phyloP scores from a whole-genome alignment of 1,140 invertebrate species.

The Trichonephila clavipes region DNA sequence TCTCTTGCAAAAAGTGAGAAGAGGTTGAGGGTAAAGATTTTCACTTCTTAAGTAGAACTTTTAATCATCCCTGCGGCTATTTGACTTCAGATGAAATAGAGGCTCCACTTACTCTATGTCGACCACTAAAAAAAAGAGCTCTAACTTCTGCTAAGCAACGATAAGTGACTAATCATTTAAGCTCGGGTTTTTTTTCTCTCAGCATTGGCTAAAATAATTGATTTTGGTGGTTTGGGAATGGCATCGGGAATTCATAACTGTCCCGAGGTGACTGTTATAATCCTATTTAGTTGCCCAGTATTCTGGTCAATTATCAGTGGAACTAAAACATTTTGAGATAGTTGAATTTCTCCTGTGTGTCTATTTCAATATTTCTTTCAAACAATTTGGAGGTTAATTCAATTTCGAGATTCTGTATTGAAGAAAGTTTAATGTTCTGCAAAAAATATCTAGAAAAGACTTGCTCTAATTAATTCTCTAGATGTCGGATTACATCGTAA shows the following conservation, averaged over 20 bases:
- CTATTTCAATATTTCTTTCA: conserved; percentile 5
- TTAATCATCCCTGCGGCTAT: conserved; percentile 51
- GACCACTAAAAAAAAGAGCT: background rate
- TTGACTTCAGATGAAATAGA: conserved; percentile 43
- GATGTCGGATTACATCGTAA: background rate
- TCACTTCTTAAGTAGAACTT: conserved; percentile 38
- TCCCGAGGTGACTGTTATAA: conserved; percentile 37
- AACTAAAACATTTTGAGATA: background rate
- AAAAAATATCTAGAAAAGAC: background rate
- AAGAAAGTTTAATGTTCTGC: background rate
- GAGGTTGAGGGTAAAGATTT: background rate
- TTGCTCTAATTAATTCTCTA: background rate
- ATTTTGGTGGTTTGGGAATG: conserved; percentile 27
- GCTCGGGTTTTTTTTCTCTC: background rate
- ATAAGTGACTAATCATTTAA: conserved; percentile 7
- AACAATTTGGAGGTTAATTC: background rate
- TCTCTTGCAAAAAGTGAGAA: conserved; percentile 8
- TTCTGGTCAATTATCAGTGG: conserved; percentile 1
- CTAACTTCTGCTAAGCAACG: background rate
- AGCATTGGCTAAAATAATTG: conserved; percentile 1
- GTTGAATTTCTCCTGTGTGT: background rate
- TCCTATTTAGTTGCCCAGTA: conserved; percentile 3
- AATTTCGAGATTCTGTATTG: background rate
- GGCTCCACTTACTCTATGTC: background rate
- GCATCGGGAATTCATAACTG: conserved; percentile 20